phyloP scores from a whole-genome alignment of 2,888 invertebrate genomes.

The Mimachlamys varia region DNA sequence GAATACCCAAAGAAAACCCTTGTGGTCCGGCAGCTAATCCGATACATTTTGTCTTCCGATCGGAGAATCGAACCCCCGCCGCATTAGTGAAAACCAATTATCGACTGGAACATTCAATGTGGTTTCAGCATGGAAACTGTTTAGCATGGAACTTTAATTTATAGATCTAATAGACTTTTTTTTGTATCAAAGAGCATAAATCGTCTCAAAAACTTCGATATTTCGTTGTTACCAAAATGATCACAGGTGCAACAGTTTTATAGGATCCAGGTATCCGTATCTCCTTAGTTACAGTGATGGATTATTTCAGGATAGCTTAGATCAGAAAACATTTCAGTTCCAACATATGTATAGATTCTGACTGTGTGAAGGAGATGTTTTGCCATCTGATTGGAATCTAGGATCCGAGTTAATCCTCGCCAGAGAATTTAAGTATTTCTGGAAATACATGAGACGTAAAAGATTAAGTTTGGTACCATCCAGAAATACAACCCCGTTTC shows the following conservation, averaged over 20 bases:
- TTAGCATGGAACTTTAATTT: too few species aligned
- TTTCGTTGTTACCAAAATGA: neutral
- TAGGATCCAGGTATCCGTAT: neutral
- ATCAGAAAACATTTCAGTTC: neutral
- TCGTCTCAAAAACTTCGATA: too few species aligned
- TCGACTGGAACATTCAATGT: too few species aligned
- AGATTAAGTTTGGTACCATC: slow-evolving; percentile 1
- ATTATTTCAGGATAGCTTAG: neutral
- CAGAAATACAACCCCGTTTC: neutral
- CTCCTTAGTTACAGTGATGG: neutral
- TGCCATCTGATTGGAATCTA: neutral
- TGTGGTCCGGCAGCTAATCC: neutral
- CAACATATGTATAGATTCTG: neutral
- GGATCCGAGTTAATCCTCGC: neutral
- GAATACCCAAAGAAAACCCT: neutral
- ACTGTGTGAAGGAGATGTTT: neutral
- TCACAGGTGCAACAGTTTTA: neutral
- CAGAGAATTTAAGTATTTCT: neutral
- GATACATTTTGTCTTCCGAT: too few species aligned
- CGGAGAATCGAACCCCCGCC: too few species aligned
- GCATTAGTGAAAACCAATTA: too few species aligned
- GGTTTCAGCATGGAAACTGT: too few species aligned
- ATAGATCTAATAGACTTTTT: too few species aligned
- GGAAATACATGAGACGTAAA: neutral
- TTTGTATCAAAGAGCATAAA: too few species aligned